phyloP scores from a whole-genome alignment of 2,888 invertebrate species.

The Patella caerulea region DNA sequence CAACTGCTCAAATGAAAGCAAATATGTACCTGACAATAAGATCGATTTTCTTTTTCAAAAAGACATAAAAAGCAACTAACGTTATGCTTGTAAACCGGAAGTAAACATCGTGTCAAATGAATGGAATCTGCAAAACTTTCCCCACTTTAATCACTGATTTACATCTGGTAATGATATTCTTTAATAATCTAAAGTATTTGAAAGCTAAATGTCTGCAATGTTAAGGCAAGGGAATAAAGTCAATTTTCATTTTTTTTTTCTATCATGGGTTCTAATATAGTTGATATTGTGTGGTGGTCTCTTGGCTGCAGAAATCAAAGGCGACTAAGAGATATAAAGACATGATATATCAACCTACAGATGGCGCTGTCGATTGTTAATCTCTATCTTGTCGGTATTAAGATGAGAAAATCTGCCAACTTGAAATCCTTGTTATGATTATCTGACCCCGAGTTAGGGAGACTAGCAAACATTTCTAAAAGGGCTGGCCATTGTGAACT shows the following conservation, averaged over 20 bases:
- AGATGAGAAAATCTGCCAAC: conserved; percentile 12
- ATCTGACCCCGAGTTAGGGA: conserved; percentile 7
- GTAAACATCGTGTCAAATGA: too few relatives aligned
- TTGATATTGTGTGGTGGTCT: conserved; percentile 23
- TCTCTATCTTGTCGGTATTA: not conserved
- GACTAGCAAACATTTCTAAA: conserved; percentile 10
- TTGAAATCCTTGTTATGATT: conserved; percentile 9
- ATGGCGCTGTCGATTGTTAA: not conserved
- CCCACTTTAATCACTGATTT: too few relatives aligned
- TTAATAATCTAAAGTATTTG: too few relatives aligned
- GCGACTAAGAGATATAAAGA: too few relatives aligned
- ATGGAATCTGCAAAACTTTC: too few relatives aligned
- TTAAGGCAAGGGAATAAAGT: conserved; percentile 2
- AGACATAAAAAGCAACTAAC: too few relatives aligned
- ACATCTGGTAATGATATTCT: too few relatives aligned
- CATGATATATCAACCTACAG: not conserved
- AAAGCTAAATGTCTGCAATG: conserved; percentile 5
- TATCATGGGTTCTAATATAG: not conserved
- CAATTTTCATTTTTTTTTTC: conserved; percentile 5
- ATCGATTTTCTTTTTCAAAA: too few relatives aligned
- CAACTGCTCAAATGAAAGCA: too few relatives aligned
- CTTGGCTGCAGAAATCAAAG: conserved; percentile 17
- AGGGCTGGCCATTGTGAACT: conserved; percentile 8
- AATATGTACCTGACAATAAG: too few relatives aligned
- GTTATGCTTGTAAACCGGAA: too few relatives aligned